Base-by-base conservation (phyloP, 23 tunicate genomes). In the Trididemnum nubilum region DNA sequence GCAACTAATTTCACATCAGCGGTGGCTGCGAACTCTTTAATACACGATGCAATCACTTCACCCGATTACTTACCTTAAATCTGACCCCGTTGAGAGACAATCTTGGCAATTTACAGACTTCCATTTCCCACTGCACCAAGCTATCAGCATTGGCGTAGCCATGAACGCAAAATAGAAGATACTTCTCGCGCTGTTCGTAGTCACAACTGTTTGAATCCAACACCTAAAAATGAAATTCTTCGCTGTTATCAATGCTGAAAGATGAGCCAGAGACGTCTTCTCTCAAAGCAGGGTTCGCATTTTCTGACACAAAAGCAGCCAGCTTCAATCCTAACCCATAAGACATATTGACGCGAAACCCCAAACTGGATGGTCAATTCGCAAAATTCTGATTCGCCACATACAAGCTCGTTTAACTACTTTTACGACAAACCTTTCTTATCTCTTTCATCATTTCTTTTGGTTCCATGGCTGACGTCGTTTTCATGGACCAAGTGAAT, bases 91-190 rank as follows among this genome's bases (percentile, higher is more conserved):
- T 95, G 19, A 95, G 91, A 22, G 89, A 85, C 34, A 95, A 89
- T 29, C 99, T 58, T 30, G 99, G 99, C 89, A 95, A 81, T 73
- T 95, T 95, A 83, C 99, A 95, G 29, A 95, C 99, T 63, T 95
- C 99, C 99, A 95, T 95, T 73, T 95, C 99, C 99, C 99, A 95
- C 77, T 95, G 99, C 32, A 95, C 99, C n/a, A 95, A 85, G 51
- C 83, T 90, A 58, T 95, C 92, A 21, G 85, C 92, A 37, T 86
- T 83, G 18, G 89, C 96, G 60, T 86, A 82, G 31, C 99, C 99
- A 69, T 95, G 88, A 24, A 95, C 99, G 44, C 99, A 95, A 78
- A 95, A 95, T 2, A 95, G 89, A 65, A 95, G 73, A 66, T 82
- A 95, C 71, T 95, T 86, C 71, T 95, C 99, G 30, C 99, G 79